These are phyloP conservation scores for Catharus minimus DNA, from an alignment of 2,113 vertebrate genomes.

Conservation along the genomic window DNA sequence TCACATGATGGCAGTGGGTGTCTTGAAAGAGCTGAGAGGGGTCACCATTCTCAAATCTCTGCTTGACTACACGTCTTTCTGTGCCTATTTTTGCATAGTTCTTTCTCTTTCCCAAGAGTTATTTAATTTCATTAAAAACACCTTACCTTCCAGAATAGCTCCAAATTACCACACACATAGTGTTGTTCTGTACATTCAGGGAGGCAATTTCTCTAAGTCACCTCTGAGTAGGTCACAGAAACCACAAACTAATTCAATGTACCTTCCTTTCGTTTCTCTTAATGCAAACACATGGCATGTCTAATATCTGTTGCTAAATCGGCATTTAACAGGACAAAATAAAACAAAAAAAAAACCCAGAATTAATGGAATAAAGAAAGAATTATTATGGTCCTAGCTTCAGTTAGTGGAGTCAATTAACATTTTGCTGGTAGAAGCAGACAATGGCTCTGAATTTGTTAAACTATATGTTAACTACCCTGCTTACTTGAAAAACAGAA, in stretches of 20 bases:
- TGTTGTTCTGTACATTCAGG: not conserved
- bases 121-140: not conserved
- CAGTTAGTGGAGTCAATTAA: not conserved
- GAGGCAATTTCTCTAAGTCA: not conserved
- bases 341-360: not conserved
- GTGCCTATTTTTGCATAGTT: not conserved
- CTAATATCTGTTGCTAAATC: not conserved
- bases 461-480: not conserved
- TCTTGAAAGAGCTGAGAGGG: not conserved
- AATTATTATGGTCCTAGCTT: not conserved
- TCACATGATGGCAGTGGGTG: not conserved
- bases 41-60: not conserved
- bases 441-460: not conserved
- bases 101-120: not conserved
- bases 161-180: not conserved
- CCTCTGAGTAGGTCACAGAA: not conserved
- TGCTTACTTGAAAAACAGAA: constrained; percentile 34
- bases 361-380: not conserved
- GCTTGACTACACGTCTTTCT: not conserved
- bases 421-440: not conserved
- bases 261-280: not conserved
- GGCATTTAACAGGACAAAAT: not conserved
- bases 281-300: not conserved
- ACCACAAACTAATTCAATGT: not conserved
- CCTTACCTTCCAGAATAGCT: not conserved